Base-by-base conservation (phyloP, 2,888 invertebrate species). In the Ectemnius lituratus region DNA sequence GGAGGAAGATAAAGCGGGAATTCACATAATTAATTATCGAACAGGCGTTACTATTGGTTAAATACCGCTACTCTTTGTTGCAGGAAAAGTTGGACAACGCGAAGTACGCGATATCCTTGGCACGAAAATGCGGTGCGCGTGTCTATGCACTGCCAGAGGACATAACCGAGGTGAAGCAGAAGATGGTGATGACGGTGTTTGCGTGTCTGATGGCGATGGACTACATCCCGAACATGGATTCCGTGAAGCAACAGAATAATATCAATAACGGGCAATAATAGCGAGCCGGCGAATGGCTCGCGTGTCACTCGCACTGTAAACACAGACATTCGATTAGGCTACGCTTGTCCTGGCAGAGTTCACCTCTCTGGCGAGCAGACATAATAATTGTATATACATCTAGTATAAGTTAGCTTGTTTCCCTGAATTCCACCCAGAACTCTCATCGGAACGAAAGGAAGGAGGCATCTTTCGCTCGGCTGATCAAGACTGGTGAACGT, bases 171-270 rank as follows among this genome's bases (percentile, higher is more conserved):
- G 95, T 98, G 23, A 99, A 99, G 91, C 97, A 96, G 70, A 99
- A 99, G 92, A 98, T 99, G 98, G 97, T 99, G 73, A 98, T 99
- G 99, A 99, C 99, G 3, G 97, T 99, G 83, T 99, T 99, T 92
- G 99, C 99, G 37, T 99, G 99, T 91, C 94, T 99, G 88, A 99
- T 99, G 99, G 97, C 98, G 37, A 94, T 97, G 88, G 99, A 98
- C 93, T 98, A 98, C 92, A 94, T 97, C 87, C 98, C 98, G 81
- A 94, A 95, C 88, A 95, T 97, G 96, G 96, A 96, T 90, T 88
- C 89, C 13, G 79, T 84, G 20, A 86, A 88, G 73, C 88, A 88
- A 70, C 87, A 86, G 69, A 88, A 88, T 76, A 85, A 88, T 66
- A 82, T 86, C 59, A 86, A 88, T 70, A 85, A 82, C 68, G 75